phyloP scores from a whole-genome alignment of 2,113 vertebrate species.

The Corvus hawaiiensis region DNA sequence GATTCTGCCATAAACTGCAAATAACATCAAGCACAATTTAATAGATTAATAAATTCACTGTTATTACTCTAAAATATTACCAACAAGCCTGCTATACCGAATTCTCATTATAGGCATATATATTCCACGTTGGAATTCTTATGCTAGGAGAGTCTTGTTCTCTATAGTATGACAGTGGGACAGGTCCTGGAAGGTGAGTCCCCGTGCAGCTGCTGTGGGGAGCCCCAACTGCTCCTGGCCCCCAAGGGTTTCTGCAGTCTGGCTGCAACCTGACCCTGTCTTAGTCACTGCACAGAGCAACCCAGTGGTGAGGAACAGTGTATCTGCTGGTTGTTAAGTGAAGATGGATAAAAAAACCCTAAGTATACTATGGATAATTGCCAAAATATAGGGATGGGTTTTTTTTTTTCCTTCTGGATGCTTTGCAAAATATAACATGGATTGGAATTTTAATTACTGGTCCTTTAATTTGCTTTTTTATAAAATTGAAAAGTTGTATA shows the following conservation, averaged over 20 bases:
- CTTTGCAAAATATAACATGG: background rate
- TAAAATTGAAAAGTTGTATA: background rate
- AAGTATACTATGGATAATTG: background rate
- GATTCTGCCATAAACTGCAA: background rate
- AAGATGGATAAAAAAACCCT: rapidly evolving
- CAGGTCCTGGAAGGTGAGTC: background rate
- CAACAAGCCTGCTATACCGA: background rate
- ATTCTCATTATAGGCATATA: background rate
- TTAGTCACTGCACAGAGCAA: background rate
- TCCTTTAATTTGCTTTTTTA: background rate
- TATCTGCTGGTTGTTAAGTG: background rate
- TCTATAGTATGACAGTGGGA: rapidly evolving
- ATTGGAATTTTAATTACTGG: background rate
- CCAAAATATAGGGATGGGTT: background rate
- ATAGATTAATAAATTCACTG: background rate
- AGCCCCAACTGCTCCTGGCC: rapidly evolving
- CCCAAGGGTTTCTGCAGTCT: too few relatives aligned
- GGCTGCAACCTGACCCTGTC: background rate
- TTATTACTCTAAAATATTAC: background rate
- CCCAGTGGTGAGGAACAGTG: background rate
- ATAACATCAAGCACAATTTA: background rate
- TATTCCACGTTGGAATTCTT: background rate
- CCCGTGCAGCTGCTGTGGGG: background rate
- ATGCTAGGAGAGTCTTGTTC: background rate
- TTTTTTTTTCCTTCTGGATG: background rate